Evolutionary conservation across 23 tunicate species (phyloP), one percentile per base, ranked within the genome.

Genomic region (Phallusia fumigata): DNA sequence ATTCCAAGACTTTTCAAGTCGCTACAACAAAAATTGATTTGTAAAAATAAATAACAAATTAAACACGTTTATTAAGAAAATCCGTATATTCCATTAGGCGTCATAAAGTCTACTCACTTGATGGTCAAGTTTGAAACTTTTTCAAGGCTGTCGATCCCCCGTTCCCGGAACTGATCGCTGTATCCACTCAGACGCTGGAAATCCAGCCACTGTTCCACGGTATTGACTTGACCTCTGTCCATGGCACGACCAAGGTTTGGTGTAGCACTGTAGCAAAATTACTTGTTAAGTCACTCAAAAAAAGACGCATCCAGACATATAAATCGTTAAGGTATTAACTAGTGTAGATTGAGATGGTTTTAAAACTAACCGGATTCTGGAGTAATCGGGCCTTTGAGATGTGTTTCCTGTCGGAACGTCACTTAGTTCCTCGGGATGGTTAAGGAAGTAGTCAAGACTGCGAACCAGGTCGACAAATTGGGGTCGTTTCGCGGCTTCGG

Each of bases 401-500:
- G 77, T 74, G 19, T 69, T 30, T 69, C 77, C 77, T 31, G 77
- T 8, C 13, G n/a, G n/a, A 1, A 19, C 35, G 22, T 74, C 40
- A 32, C 35, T 30, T 30, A 91, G 77, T 19, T 28, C 52, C 11
- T 76, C 65, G 19, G 96, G 85, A 19, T 83, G 85, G 19, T 80
- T 80, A 3, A 90, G 52, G 19, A 95, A 36, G 30, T 33, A 32
- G 47, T 95, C 89, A 15, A 95, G 73, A 18, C 80, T 52, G 64
- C 33, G 78, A 65, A 86, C 89, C 19, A 95, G 65, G 18, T 89
- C 82, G 16, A 22, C 52, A 53, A 90, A 95, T 16, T 49, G 58
- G 19, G 99, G 99, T 75, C 99, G 87, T 19, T 30, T 75, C 18
- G 49, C 53, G 35, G 99, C 89, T 26, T 87, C 96, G 24, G 84